These are phyloP conservation scores for Microdon myrmicae DNA, from an alignment of 2,888 invertebrate species.

Conservation along the genomic window DNA sequence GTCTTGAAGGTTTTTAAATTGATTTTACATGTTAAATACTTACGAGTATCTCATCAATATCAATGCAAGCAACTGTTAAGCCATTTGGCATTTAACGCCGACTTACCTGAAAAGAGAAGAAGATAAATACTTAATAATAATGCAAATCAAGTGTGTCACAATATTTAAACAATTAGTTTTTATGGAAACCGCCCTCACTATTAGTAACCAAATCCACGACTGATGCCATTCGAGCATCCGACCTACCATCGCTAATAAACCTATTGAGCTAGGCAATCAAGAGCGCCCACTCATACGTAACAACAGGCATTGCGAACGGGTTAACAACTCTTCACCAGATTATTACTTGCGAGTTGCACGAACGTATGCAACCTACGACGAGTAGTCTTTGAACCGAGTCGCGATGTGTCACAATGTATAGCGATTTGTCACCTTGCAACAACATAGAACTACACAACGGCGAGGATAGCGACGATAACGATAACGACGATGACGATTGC, in stretches of 20 bases:
- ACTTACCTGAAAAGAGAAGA: conserved; percentile 23
- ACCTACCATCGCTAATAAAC: conserved; percentile 15
- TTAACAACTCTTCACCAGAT: conserved; percentile 9
- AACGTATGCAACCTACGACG: conserved; percentile 7
- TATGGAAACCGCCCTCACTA: not conserved
- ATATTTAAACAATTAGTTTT: not conserved
- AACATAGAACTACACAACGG: not conserved
- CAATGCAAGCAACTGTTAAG: too few relatives aligned
- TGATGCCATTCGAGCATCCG: not conserved
- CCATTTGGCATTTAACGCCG: too few relatives aligned
- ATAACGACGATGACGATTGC: conserved; percentile 4
- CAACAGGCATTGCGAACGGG: not conserved
- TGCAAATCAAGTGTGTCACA: not conserved
- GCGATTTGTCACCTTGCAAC: conserved; percentile 3
- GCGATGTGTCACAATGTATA: not conserved
- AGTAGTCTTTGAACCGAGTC: not conserved
- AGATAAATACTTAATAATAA: not conserved
- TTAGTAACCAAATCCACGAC: conserved; percentile 3
- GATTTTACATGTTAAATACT: too few relatives aligned
- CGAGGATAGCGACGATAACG: conserved; percentile 9
- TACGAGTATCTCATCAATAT: too few relatives aligned
- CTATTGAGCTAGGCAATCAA: conserved; percentile 9
- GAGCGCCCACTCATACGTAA: conserved; percentile 11
- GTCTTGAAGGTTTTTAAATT: too few relatives aligned
- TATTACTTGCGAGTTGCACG: not conserved